phyloP scores from a whole-genome alignment of 2,888 invertebrate species.

The Steinernema carpocapsae region DNA sequence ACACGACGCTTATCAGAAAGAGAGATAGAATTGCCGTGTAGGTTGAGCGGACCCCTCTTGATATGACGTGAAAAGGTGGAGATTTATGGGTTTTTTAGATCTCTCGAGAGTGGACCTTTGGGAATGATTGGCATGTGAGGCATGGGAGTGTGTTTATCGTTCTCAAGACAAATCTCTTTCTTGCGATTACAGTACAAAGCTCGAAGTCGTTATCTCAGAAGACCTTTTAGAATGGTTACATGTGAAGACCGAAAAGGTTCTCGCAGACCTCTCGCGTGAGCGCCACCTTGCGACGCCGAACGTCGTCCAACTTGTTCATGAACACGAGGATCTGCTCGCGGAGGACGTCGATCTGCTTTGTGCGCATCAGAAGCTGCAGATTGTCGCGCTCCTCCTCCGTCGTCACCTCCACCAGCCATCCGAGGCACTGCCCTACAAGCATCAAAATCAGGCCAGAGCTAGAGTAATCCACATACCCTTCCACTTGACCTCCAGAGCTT shows the following conservation, averaged over 20 bases:
- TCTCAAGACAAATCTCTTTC: neutral
- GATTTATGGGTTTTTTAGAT: neutral
- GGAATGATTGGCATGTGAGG: neutral
- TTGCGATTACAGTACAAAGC: slow-evolving; percentile 11
- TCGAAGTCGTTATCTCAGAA: neutral
- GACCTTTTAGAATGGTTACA: neutral
- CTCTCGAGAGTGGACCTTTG: neutral
- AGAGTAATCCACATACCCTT: slow-evolving; percentile 7
- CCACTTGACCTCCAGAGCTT: slow-evolving; percentile 27
- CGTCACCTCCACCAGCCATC: slow-evolving; percentile 56
- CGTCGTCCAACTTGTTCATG: slow-evolving; percentile 21
- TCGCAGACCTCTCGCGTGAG: slow-evolving; percentile 32
- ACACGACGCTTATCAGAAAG: neutral
- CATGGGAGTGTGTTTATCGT: neutral
- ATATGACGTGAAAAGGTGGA: too few species aligned
- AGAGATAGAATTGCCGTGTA: neutral
- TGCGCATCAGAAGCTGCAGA: slow-evolving; percentile 12
- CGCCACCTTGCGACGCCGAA: neutral
- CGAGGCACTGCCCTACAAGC: slow-evolving; percentile 46
- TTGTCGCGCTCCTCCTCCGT: slow-evolving; percentile 46
- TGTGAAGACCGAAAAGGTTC: slow-evolving; percentile 18
- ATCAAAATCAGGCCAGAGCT: neutral
- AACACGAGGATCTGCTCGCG: slow-evolving; percentile 35
- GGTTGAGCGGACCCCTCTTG: neutral
- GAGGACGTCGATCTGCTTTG: slow-evolving; percentile 29